Evolutionary conservation across 1,140 invertebrate genomes (phyloP).

Genomic region (Lepidotrigona ventralis): DNA sequence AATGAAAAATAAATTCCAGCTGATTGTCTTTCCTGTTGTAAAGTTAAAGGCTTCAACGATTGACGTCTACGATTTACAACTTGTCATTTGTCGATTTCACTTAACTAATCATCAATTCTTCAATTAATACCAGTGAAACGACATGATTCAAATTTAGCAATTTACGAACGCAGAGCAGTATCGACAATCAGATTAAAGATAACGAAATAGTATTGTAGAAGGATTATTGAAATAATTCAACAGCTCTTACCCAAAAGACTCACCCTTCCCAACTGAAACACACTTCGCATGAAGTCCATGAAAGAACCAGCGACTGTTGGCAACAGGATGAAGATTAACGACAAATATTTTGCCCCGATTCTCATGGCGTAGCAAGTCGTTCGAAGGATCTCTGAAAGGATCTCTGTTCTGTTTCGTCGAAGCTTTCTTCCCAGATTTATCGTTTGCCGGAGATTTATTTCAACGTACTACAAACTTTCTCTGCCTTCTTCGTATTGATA

Average conservation of each 20-base stretch:
- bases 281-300: conserved; percentile 43
- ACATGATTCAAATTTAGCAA: background rate
- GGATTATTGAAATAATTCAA: background rate
- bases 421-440: conserved; percentile 27
- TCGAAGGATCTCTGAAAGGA: background rate
- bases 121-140: no score
- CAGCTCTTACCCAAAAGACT: conserved; percentile 23
- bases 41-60: background rate
- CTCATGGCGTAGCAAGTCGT: background rate
- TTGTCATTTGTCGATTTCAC: background rate
- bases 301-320: conserved; percentile 18
- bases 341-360: background rate
- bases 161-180: background rate
- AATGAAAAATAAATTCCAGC: background rate
- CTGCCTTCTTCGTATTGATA: background rate
- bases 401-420: background rate
- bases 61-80: background rate
- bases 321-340: conserved; percentile 7
- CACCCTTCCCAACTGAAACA: conserved; percentile 62
- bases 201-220: background rate
- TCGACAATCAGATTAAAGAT: background rate
- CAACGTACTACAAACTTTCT: conserved; percentile 32
- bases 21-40: background rate
- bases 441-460: conserved; percentile 12
- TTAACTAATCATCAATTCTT: no score